phyloP scores from a whole-genome alignment of 2,888 invertebrate genomes.

The Eupithecia abbreviata region DNA sequence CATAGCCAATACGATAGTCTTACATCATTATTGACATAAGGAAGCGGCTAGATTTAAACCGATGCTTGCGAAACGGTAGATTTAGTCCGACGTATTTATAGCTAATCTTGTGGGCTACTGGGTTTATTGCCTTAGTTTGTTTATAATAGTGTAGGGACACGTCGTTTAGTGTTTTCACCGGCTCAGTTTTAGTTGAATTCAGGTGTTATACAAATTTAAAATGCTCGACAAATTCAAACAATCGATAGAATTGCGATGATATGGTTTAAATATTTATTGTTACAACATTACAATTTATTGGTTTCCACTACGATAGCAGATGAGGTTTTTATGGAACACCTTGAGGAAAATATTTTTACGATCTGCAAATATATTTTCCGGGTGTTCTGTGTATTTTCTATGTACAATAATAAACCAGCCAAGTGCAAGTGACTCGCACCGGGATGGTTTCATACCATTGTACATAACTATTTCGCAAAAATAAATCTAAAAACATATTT shows the following conservation, averaged over 20 bases:
- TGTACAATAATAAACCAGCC: too few species aligned
- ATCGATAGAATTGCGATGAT: not conserved
- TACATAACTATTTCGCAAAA: too few species aligned
- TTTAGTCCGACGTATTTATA: slow-evolving; percentile 68
- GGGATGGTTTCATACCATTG: too few species aligned
- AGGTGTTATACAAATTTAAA: not conserved
- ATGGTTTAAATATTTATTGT: not conserved
- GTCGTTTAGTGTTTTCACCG: slow-evolving; percentile 20
- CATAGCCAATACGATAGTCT: slow-evolving; percentile 44
- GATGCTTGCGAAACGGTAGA: slow-evolving; percentile 63
- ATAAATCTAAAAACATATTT: too few species aligned
- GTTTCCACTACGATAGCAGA: not conserved
- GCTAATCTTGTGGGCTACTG: slow-evolving; percentile 64
- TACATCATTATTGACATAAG: slow-evolving; percentile 76
- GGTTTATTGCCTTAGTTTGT: slow-evolving; percentile 67
- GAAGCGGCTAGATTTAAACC: slow-evolving; percentile 56
- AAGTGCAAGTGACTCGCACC: too few species aligned
- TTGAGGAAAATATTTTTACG: too few species aligned
- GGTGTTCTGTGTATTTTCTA: too few species aligned
- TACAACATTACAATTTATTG: not conserved
- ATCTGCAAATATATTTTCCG: too few species aligned
- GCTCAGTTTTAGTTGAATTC: slow-evolving; percentile 15
- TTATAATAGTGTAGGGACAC: slow-evolving; percentile 55
- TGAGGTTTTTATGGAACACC: not conserved
- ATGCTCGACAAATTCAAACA: slow-evolving; percentile 19